Evolutionary conservation across 2,888 invertebrate species (phyloP).

Genomic region (Apamea crenata): DNA sequence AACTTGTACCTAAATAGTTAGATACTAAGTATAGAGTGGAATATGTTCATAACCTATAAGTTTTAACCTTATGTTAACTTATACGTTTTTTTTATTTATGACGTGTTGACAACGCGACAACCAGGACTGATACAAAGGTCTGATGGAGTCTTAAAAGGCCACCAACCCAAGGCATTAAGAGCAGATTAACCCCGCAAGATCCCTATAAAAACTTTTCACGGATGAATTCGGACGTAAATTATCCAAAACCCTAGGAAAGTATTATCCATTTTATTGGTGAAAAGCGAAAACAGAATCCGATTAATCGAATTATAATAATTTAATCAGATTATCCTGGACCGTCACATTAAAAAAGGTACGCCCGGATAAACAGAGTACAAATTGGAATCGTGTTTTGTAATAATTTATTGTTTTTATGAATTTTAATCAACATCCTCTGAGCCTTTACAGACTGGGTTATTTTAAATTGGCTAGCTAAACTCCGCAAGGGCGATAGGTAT

Average conservation of each 20-base stretch:
- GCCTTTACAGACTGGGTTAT: too few species aligned
- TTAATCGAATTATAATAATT: slow-evolving; percentile 29
- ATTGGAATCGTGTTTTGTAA: slow-evolving; percentile 16
- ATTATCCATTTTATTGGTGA: slow-evolving; percentile 9
- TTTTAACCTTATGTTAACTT: too few species aligned
- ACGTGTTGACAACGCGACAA: not conserved
- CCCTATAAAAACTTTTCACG: not conserved
- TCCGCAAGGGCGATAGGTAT: too few species aligned
- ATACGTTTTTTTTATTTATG: not conserved
- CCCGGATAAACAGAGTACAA: slow-evolving; percentile 9
- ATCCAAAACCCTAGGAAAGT: not conserved
- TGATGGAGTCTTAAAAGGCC: not conserved
- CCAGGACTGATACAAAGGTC: not conserved
- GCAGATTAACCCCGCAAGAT: not conserved
- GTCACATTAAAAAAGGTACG: slow-evolving; percentile 5
- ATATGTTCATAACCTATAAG: too few species aligned
- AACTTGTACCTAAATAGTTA: too few species aligned
- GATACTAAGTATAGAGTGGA: not conserved
- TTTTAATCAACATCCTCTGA: not conserved
- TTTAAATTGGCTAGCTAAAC: too few species aligned
- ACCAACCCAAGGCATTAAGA: not conserved
- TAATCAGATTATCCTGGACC: slow-evolving; percentile 24
- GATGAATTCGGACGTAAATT: not conserved
- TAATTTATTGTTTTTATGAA: not conserved
- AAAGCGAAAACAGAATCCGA: slow-evolving; percentile 21